A percentile compares a stretch with the other conserved stretches of the same genome.
These are phyloP conservation scores for Hirtodrosophila alboralis DNA, from an alignment of 2,888 invertebrate species.

Conservation along the genomic window DNA sequence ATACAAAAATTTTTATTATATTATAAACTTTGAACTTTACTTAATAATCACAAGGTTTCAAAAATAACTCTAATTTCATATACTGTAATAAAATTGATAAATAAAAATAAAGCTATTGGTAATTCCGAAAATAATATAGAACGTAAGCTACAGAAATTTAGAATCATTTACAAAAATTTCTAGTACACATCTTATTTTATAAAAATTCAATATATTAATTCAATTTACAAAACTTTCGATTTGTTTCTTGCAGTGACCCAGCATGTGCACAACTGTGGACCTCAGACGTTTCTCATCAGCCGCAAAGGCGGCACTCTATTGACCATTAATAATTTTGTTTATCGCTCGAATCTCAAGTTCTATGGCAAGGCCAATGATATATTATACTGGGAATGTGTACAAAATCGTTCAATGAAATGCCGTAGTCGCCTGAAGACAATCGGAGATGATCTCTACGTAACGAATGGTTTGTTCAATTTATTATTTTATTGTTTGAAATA, in stretches of 20 bases:
- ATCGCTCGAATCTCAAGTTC: conserved; percentile 83
- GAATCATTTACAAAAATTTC: no score
- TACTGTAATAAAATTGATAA: conserved; percentile 49
- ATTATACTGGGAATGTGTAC: conserved; percentile 84
- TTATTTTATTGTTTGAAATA: no score
- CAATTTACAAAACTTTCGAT: not conserved
- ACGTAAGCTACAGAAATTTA: conserved; percentile 39
- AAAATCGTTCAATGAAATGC: conserved; percentile 84
- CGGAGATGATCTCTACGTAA: conserved; percentile 83
- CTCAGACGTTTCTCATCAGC: conserved; percentile 83
- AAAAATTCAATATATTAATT: no score
- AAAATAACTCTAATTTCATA: conserved; percentile 11
- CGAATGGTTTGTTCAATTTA: conserved; percentile 77
- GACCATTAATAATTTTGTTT: conserved; percentile 83
- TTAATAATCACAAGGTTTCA: conserved; percentile 34
- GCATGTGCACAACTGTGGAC: conserved; percentile 81
- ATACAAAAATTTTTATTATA: conserved; percentile 19
- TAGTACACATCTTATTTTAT: no score
- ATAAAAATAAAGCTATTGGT: conserved; percentile 53
- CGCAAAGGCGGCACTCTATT: conserved; percentile 83
- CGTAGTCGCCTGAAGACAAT: conserved; percentile 84
- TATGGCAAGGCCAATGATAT: conserved; percentile 82
- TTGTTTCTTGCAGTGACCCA: conserved; percentile 73
- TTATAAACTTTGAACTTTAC: conserved; percentile 26
- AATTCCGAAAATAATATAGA: conserved; percentile 45